phyloP scores from a whole-genome alignment of 2,797 vertebrate genomes.

The Rhyacichthys aspro region DNA sequence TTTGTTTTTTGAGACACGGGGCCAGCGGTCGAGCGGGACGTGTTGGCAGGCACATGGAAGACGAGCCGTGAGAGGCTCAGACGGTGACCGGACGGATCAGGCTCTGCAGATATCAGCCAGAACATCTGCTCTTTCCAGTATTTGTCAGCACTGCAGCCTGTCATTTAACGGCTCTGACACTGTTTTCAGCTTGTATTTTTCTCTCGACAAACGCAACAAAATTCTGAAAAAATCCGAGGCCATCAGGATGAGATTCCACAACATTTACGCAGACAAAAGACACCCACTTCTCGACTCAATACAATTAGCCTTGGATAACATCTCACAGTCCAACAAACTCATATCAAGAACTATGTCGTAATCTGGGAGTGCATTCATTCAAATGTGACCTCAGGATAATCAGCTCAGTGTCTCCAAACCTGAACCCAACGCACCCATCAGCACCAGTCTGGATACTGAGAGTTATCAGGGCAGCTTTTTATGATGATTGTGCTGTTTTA shows the following conservation, averaged over 20 bases:
- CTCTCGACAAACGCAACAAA: not conserved
- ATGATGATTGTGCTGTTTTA: no score
- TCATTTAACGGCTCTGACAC: no score
- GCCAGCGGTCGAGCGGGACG: slow-evolving; percentile 22
- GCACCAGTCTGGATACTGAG: no score
- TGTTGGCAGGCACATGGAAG: slow-evolving; percentile 40
- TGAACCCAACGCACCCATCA: no score
- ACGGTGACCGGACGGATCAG: no score
- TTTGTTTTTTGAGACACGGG: slow-evolving; percentile 69
- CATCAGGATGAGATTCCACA: slow-evolving; percentile 11
- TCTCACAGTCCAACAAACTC: slow-evolving; percentile 6
- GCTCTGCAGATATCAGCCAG: not conserved
- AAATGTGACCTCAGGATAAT: slow-evolving; percentile 2
- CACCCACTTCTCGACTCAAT: slow-evolving; percentile 7
- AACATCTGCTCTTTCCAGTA: no score
- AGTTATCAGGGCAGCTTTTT: no score
- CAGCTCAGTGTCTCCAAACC: not conserved
- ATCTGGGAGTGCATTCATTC: slow-evolving; percentile 14
- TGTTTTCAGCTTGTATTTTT: slow-evolving; percentile 6
- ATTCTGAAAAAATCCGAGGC: slow-evolving; percentile 18
- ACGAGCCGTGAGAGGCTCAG: no score
- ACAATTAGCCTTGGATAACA: not conserved
- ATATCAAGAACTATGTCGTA: not conserved
- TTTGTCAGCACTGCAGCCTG: no score
- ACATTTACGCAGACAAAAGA: slow-evolving; percentile 20